Conservation (phyloP, 2,797 vertebrate genomes). For the Leptodactylus fallax region DNA sequence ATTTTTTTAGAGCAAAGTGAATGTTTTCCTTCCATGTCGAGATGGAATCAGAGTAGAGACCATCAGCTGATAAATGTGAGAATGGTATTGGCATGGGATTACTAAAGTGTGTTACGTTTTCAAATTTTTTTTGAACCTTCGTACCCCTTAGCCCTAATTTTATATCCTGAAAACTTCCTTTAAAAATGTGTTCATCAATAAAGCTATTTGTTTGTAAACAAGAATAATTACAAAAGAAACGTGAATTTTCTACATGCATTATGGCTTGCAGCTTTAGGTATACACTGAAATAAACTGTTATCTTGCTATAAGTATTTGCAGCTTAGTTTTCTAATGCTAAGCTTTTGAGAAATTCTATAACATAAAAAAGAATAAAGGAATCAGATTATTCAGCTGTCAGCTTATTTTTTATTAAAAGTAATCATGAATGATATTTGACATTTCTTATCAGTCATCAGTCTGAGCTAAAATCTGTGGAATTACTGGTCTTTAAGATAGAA, state of each 20-base stretch:
- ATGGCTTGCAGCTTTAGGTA: neutral
- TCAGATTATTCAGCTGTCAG: constrained; percentile 65
- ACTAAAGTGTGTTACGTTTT: too few species aligned
- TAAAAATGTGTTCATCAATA: neutral
- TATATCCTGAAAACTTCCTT: neutral
- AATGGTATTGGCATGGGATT: too few species aligned
- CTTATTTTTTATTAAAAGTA: constrained; percentile 69
- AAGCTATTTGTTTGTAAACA: neutral
- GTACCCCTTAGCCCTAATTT: too few species aligned
- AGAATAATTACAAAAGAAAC: neutral
- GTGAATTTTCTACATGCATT: neutral
- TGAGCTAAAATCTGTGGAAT: constrained; percentile 72
- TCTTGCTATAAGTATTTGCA: neutral
- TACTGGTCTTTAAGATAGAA: constrained; percentile 59
- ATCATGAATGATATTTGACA: constrained; percentile 70
- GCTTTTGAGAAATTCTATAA: constrained; percentile 70
- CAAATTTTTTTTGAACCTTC: too few species aligned
- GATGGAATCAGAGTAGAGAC: too few species aligned
- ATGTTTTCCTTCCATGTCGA: too few species aligned
- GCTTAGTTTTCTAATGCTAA: constrained; percentile 53
- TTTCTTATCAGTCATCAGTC: constrained; percentile 72
- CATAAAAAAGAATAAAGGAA: constrained; percentile 70
- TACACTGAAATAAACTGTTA: neutral
- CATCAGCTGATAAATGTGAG: too few species aligned
- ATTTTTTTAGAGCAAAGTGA: too few species aligned